Evolutionary conservation across 2,888 invertebrate species (phyloP), one percentile per base, ranked within the genome.

Genomic region (Yponomeuta malinellus): DNA sequence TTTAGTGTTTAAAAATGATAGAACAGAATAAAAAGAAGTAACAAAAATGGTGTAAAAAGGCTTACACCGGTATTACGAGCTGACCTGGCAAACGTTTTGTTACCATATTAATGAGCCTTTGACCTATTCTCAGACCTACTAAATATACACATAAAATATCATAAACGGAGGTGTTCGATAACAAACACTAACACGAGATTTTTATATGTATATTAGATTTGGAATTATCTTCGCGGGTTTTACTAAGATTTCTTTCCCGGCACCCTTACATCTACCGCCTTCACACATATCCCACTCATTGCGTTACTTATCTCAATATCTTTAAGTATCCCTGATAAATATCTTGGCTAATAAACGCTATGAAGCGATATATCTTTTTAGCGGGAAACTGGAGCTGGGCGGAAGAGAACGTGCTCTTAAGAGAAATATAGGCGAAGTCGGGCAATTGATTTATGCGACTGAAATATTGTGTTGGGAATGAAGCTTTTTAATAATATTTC

Each of bases 341-440:
- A 89, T 87, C 85, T 87, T 75, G 77, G 84, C 90, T 90, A 90
- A 90, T 90, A 90, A 88, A 87, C 85, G 85, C 86, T 85, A 86
- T 86, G 86, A 81, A 79, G 81, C 75, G 77, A 65, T 48, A 29
- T 52, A 48, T 66, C 63, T 23, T 63, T 70, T 70, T 43, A 70
- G 70, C 70, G 43, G 73, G 71, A 71, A 52, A 71, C 70, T 9
- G 65, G 71, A 71, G 72, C 71, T 72, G 71, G 72, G 71, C 63
- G 70, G 71, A 72, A 73, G 72, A 71, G 70, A 52, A 65, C 73
- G 69, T 43, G 70, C 66, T 67, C 70, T 70, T 65, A 65, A 65
- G 65, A 68, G 68, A 68, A 68, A 68, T 73, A 71, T 72, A 73
- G 72, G 68, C 71, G 48, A 68, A 71, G 71, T 69, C 71, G 69